These are phyloP conservation scores for Vireo altiloquus DNA, from an alignment of 2,113 vertebrate species.

Conservation along the genomic window DNA sequence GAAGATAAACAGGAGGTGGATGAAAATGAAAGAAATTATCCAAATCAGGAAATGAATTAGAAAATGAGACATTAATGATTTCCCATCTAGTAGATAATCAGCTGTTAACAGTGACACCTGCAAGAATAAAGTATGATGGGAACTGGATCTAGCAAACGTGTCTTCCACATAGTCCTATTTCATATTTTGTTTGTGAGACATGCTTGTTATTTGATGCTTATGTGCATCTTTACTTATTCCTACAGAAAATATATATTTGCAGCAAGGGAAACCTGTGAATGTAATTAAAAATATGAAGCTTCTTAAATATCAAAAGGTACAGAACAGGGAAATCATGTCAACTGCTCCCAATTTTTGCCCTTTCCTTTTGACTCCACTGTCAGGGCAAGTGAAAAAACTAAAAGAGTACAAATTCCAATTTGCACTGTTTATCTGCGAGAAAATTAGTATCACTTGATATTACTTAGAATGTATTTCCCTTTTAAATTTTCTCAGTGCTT, in stretches of 20 bases:
- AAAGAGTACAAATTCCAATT: background rate
- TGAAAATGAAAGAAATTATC: conserved; percentile 29
- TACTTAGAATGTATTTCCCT: background rate
- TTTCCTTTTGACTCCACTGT: background rate
- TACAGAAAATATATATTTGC: background rate
- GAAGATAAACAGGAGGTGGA: background rate
- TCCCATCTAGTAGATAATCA: background rate
- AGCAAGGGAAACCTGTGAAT: background rate
- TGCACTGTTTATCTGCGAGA: background rate
- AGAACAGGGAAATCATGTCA: background rate
- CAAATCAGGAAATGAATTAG: conserved; percentile 5
- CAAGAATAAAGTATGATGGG: background rate
- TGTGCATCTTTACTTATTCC: background rate
- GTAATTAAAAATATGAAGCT: background rate
- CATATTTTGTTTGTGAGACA: background rate
- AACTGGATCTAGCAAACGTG: background rate
- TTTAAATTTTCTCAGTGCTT: background rate
- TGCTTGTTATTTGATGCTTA: accelerated
- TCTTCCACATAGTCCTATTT: background rate
- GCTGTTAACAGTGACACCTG: background rate
- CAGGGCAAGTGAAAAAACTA: background rate
- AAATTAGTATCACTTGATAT: background rate
- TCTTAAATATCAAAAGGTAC: background rate
- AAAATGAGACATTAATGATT: conserved; percentile 23
- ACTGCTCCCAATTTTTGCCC: background rate